phyloP scores from a whole-genome alignment of 2,888 invertebrate species.

The Periphyllus acericola region DNA sequence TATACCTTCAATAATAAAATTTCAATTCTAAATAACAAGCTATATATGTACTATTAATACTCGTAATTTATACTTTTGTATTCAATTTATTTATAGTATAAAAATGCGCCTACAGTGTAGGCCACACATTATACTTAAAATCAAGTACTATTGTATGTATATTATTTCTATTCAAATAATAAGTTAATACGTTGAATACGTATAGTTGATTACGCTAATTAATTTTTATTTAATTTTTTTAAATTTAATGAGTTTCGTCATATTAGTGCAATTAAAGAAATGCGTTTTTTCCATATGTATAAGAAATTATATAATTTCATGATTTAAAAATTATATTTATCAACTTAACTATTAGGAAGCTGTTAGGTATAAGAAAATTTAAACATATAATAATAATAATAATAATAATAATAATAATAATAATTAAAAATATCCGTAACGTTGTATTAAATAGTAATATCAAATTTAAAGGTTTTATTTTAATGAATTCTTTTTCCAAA shows the following conservation, averaged over 20 bases:
- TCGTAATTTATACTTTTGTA: not conserved
- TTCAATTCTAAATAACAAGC: not conserved
- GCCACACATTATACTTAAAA: slow-evolving; percentile 4
- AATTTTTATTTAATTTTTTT: not conserved
- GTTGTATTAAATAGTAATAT: not conserved
- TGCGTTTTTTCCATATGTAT: not conserved
- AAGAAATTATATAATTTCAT: not conserved
- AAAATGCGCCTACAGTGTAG: slow-evolving; percentile 32
- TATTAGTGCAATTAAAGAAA: not conserved
- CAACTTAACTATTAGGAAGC: not conserved
- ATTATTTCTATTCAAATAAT: not conserved
- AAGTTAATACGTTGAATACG: not conserved
- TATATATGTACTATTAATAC: not conserved
- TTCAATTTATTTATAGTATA: not conserved
- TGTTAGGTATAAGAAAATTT: not conserved
- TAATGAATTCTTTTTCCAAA: not conserved
- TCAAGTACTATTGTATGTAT: not conserved
- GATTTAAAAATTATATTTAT: not conserved
- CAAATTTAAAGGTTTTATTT: not conserved
- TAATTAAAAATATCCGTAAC: not conserved
- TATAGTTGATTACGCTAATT: too few species aligned
- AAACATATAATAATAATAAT: not conserved
- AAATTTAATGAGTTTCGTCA: not conserved
- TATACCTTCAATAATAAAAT: not conserved
- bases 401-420: too few species aligned